phyloP scores from a whole-genome alignment of 2,113 vertebrate genomes.

The Plecturocebus donacophilus region DNA sequence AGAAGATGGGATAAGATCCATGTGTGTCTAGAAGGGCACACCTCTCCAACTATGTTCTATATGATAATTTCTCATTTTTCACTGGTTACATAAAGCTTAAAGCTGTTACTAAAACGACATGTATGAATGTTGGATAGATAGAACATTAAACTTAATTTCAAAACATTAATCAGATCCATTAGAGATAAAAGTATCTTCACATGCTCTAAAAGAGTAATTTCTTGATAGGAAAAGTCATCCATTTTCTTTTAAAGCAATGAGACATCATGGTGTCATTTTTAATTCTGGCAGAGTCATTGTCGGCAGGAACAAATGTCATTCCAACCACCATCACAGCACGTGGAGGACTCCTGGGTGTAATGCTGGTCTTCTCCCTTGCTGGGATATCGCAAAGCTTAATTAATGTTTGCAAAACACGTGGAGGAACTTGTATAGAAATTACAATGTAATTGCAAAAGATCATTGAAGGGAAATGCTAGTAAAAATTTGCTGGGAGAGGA shows the following conservation, averaged over 20 bases:
- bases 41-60: not conserved
- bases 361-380: constrained; percentile 42
- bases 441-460: constrained; percentile 54
- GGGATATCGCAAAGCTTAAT: constrained; percentile 54
- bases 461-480: not conserved
- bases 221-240: not conserved
- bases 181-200: not conserved
- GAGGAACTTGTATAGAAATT: constrained; percentile 44
- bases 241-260: not conserved
- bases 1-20: not conserved
- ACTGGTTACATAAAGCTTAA: not conserved
- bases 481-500: constrained; percentile 51
- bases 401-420: constrained; percentile 65
- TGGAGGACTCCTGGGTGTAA: not conserved
- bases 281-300: constrained; percentile 62
- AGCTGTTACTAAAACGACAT: not conserved
- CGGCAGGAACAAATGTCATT: constrained; percentile 72
- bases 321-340: not conserved
- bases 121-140: not conserved
- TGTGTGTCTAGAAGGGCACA: not conserved
- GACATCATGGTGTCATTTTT: not conserved
- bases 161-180: not conserved
- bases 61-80: not conserved
- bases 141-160: constrained; percentile 15
- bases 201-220: not conserved